These are phyloP conservation scores for Cebus imitator DNA, from an alignment of 2,113 vertebrate genomes.

Conservation along the genomic window DNA sequence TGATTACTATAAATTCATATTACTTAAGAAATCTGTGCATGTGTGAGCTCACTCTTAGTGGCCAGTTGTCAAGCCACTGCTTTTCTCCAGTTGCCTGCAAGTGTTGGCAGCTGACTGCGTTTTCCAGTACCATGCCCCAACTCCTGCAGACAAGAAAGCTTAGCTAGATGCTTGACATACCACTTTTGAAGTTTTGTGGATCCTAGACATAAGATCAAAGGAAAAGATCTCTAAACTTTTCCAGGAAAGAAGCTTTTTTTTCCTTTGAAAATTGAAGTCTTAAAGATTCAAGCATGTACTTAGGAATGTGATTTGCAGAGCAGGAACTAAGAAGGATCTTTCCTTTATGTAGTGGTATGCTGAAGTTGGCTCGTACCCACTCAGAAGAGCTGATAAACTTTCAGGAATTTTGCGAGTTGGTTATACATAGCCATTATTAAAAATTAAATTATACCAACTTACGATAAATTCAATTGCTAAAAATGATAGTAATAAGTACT, in stretches of 20 bases:
- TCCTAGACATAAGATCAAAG: not conserved
- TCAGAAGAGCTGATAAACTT: not conserved
- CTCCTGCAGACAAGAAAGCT: not conserved
- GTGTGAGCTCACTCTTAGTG: not conserved
- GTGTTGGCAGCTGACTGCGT: not conserved
- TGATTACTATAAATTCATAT: not conserved
- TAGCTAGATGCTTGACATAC: not conserved
- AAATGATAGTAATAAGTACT: slow-evolving; percentile 53
- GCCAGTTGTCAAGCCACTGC: not conserved
- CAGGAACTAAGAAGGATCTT: not conserved
- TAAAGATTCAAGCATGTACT: not conserved
- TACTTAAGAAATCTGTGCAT: not conserved
- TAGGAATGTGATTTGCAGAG: not conserved
- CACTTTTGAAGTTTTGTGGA: not conserved
- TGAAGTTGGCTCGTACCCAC: not conserved
- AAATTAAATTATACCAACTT: slow-evolving; percentile 44
- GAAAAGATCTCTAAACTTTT: slow-evolving; percentile 14
- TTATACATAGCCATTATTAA: slow-evolving; percentile 49
- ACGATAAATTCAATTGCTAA: slow-evolving; percentile 32
- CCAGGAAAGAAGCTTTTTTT: not conserved
- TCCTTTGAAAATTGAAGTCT: not conserved
- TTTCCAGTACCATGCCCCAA: not conserved
- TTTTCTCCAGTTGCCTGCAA: not conserved
- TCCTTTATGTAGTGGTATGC: not conserved
- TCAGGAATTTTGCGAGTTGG: slow-evolving; percentile 18